Percentiles rank a stretch among this genome's conserved stretches.
These are phyloP conservation scores for Beaufortia kweichowensis DNA, from an alignment of 2,113 vertebrate species.

Conservation along the genomic window DNA sequence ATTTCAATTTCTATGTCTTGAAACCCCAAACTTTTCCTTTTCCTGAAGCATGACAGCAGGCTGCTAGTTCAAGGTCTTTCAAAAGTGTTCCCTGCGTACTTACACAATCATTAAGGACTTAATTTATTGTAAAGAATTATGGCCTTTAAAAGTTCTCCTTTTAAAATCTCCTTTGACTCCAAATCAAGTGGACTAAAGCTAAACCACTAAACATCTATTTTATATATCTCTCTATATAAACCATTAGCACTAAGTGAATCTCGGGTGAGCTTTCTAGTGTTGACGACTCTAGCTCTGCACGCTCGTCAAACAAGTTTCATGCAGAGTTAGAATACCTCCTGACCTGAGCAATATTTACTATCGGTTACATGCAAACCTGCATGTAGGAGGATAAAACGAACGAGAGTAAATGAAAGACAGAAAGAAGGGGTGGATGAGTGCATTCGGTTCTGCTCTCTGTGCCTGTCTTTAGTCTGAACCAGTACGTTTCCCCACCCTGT, in stretches of 20 bases:
- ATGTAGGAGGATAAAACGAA: constrained; percentile 42
- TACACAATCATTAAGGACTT: constrained; percentile 4
- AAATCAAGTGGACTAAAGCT: constrained; percentile 3
- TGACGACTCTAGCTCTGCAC: constrained; percentile 61
- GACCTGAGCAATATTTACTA: constrained; percentile 73
- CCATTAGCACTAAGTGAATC: neutral
- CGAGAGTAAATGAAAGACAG: constrained; percentile 23
- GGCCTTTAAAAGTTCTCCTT: constrained; percentile 14
- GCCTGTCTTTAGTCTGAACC: constrained; percentile 42
- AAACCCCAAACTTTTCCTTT: constrained; percentile 6
- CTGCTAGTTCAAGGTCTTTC: constrained; percentile 58
- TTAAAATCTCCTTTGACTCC: constrained; percentile 17
- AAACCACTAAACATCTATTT: constrained; percentile 24
- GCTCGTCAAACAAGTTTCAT: constrained; percentile 64
- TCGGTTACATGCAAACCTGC: constrained; percentile 67
- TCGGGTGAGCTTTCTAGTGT: constrained; percentile 25
- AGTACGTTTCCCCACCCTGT: constrained; percentile 46
- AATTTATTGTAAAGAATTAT: constrained; percentile 18
- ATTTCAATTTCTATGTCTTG: neutral
- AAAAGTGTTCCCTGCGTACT: constrained; percentile 25
- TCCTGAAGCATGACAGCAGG: constrained; percentile 72
- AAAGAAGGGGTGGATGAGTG: constrained; percentile 37
- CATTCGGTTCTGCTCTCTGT: constrained; percentile 49
- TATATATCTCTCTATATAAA: neutral
- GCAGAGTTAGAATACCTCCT: constrained; percentile 66